Evolutionary conservation across 2,797 vertebrate genomes (phyloP), one percentile per base, ranked within the genome.

Genomic region (Pseudochromis fuscus): DNA sequence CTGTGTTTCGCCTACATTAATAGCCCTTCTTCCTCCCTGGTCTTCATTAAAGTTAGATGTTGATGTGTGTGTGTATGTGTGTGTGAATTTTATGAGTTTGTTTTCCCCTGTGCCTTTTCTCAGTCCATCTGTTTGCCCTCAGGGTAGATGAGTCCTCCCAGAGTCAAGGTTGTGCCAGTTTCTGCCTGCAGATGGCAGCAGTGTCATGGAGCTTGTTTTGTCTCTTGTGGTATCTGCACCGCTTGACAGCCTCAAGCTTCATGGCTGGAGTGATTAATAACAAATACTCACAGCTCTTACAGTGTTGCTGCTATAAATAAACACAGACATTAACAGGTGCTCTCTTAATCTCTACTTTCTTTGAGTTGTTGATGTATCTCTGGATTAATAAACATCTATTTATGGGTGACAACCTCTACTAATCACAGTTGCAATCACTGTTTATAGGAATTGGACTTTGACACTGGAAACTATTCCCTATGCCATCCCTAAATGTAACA

Each of bases 171-270:
- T 57, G 15, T 82, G 27, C 66, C 44, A 13, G 3, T 42, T 44
- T 82, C 23, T 28, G 19, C 84, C 91, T 74, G 76, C 68, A 90
- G 91, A 81, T 86, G 91, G 90, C 87, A 83, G 85, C 86, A 88
- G 38, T 4, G 18, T 45, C 79, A 67, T 19, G 0, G 33, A 55
- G 33, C 27, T 61, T 13, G 25, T 57, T 4, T 59, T n/a, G n/a
- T n/a, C n/a, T 44, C 16, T 52, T 15, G 19, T n/a, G 0, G 62
- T 30, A 4, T 0, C n/a, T 4, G 0, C 10, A 6, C 38, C n/a
- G 13, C 11, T 46, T 4, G 37, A 15, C 70, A 66, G 25, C 16
- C 67, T 33, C 0, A 40, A 38, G 52, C 37, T 30, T 7, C 18
- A 53, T 11, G 46, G 25, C 16, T 40, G n/a, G 11, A 33, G 21